phyloP scores from a whole-genome alignment of 2,113 vertebrate species.

The Myocastor coypus region DNA sequence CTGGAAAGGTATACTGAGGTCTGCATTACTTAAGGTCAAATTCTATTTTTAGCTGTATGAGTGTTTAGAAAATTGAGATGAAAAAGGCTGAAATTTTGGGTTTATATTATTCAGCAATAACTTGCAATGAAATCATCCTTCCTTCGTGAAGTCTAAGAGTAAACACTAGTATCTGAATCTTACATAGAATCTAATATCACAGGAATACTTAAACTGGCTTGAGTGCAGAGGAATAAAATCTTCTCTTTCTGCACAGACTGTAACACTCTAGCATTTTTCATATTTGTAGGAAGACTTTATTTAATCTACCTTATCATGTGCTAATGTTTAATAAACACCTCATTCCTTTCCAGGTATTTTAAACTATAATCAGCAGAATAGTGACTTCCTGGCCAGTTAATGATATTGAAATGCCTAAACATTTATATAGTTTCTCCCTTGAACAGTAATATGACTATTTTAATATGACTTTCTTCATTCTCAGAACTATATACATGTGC shows the following conservation, averaged over 20 bases:
- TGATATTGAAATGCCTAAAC: slow-evolving; percentile 71
- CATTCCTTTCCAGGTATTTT: slow-evolving; percentile 84
- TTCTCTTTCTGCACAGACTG: slow-evolving; percentile 72
- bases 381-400: slow-evolving; percentile 75
- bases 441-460: slow-evolving; percentile 75
- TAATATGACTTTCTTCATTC: slow-evolving; percentile 70
- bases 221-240: slow-evolving; percentile 73
- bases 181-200: slow-evolving; percentile 84
- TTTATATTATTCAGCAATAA: slow-evolving; percentile 66
- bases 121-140: slow-evolving; percentile 79
- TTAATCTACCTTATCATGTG: slow-evolving; percentile 87
- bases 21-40: slow-evolving; percentile 75
- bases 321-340: slow-evolving; percentile 88
- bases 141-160: slow-evolving; percentile 80
- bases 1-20: not conserved
- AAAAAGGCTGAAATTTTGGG: slow-evolving; percentile 75
- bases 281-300: slow-evolving; percentile 84
- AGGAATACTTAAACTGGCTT: slow-evolving; percentile 78
- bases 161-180: slow-evolving; percentile 83
- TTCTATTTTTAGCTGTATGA: slow-evolving; percentile 72
- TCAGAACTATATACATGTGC: not conserved
- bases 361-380: slow-evolving; percentile 77
- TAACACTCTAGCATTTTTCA: slow-evolving; percentile 77
- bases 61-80: slow-evolving; percentile 75
- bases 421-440: slow-evolving; percentile 69